Base-by-base conservation (phyloP, 2,888 invertebrate genomes). In the Cylindroiulus punctatus region DNA sequence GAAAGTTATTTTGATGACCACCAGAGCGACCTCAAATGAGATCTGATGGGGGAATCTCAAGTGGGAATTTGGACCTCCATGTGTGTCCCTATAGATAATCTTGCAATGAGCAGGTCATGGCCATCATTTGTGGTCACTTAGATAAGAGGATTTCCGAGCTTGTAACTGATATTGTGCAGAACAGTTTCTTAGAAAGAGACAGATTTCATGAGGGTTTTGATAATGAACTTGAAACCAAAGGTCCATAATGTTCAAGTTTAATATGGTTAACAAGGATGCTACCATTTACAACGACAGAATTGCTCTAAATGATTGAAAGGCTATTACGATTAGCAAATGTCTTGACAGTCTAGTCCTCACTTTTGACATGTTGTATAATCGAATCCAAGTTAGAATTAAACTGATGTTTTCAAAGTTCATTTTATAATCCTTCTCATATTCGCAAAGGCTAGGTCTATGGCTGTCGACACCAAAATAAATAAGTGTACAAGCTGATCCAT, bases 141-240 rank as follows among this genome's bases (percentile, higher is more conserved):
- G 76, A 76, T 76, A 30, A 76, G 17, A 30, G 8, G 30, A 12
- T 5, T 52, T 19, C n/a, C 5, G 52, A 52, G 52, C 3, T 3
- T 76, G 76, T 76, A 76, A 76, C 30, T 76, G 76, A 76, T 12
- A 12, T 76, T 76, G 30, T 76, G 14, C 76, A 76, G 26, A 30
- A 30, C 30, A 14, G 76, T 76, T 76, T 76, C 30, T 76, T 17
- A 26, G 76, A 76, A 76, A 76, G 30, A 76, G 30, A 30, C 30
- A 30, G 76, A 76, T 65, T 65, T 26, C 65, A 26, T 65, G 65
- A 8, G 5, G 65, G 26, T 22, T 76, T 76, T 76, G 76, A 76
- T 76, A 76, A 76, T 76, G 76, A 76, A 76, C 76, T 76, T 76
- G 76, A 76, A 76, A 30, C 30, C 76, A 76, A 76, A 30, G 76